Evolutionary conservation across 1,140 invertebrate genomes (phyloP), one percentile per base, ranked within the genome.

Genomic region (Piezodorus guildinii): DNA sequence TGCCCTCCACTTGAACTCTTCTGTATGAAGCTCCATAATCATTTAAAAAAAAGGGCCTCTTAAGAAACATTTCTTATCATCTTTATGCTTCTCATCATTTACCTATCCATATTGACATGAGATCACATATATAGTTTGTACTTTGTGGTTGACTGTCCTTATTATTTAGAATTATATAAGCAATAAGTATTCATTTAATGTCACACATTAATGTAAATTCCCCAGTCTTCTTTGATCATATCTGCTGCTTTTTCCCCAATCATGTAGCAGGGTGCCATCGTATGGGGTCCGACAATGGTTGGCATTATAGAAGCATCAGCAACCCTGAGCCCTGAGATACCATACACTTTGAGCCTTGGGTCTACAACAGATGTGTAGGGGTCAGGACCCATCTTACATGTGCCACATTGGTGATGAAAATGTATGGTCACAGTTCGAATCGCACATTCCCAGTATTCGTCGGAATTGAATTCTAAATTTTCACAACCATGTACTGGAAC

Each of bases 261-360:
- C 72, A 75, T 74, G 30, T 73, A 69, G 1, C 68, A 66, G 6
- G 70, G 69, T 15, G 73, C 70, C 44, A 73, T 73, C 16, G 71
- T 73, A 63, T 76, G 75, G 15, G 73, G 74, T 17, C 71, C 72
- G 6, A 72, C 70, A 44, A 77, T 69, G 15, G 69, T 70, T 27
- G 77, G 77, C 73, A 79, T 77, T 23, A 78, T 69, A 17, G 74
- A 76, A 10, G 73, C 76, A 67, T 78, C 77, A 8, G 73, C 71
- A 8, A 78, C 76, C 17, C 75, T 69, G 3, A 78, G 62, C 14
- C 69, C 64, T 45, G 68, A 74, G 8, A 71, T 51, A 62, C 73
- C 66, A 25, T 71, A 63, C 4, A 75, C 73, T 59, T 71, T 69
- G 49, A 77, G 19, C 27, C 43, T 43, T 15, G 23, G 59, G 62